Conservation (phyloP, 2,888 invertebrate species). For the Nomada ruficornis region DNA sequence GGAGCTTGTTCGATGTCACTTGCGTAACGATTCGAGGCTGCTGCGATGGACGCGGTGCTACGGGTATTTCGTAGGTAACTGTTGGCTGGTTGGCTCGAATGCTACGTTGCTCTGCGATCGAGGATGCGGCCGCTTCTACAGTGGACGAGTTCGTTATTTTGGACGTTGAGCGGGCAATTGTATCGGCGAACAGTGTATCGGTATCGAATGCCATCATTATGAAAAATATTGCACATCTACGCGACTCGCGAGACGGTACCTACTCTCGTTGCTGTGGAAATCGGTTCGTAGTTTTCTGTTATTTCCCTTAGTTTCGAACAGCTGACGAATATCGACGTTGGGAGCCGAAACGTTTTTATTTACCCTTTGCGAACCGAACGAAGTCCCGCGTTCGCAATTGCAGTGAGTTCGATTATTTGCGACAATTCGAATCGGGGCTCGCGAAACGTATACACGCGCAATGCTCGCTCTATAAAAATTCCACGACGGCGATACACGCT, state of each 20-base stretch:
- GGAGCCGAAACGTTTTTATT: not conserved
- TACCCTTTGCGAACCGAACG: not conserved
- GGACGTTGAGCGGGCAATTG: not conserved
- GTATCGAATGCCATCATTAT: too few species aligned
- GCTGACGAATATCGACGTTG: slow-evolving; percentile 6
- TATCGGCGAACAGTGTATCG: too few species aligned
- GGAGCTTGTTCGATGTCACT: slow-evolving; percentile 29
- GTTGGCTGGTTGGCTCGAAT: not conserved
- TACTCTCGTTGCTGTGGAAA: not conserved
- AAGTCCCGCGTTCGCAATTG: not conserved
- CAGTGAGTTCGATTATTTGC: not conserved
- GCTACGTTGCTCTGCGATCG: not conserved
- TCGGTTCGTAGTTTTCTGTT: not conserved
- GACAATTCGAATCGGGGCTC: too few species aligned
- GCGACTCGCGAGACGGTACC: not conserved
- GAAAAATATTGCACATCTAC: too few species aligned
- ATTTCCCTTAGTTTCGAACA: too few species aligned
- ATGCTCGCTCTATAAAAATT: not conserved
- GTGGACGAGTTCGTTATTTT: slow-evolving; percentile 23
- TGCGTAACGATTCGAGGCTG: slow-evolving; percentile 31
- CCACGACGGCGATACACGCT: not conserved
- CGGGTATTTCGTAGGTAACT: slow-evolving; percentile 11
- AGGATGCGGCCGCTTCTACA: not conserved
- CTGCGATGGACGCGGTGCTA: not conserved
- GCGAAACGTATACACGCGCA: too few species aligned